Conservation (phyloP, 2,797 vertebrate species). For the Sparidentex hasta region DNA sequence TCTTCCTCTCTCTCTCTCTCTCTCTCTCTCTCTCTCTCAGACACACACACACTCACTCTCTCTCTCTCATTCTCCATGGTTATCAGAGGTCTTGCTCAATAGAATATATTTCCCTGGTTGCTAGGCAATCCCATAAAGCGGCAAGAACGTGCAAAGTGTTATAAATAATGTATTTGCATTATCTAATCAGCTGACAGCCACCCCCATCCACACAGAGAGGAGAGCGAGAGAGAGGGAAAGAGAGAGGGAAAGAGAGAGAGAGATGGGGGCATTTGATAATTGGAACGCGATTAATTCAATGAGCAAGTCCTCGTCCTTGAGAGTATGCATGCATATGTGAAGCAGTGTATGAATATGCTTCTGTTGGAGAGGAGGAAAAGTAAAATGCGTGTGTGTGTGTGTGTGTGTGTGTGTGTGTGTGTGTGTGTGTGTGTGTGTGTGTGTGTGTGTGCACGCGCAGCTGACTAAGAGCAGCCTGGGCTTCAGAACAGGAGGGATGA, state of each 20-base stretch:
- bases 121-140: slow-evolving; percentile 88
- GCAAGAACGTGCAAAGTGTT: slow-evolving; percentile 83
- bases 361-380: slow-evolving; percentile 43
- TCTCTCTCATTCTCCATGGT: slow-evolving; percentile 53
- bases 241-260: slow-evolving; percentile 32
- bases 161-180: slow-evolving; percentile 90
- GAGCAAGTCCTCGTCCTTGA: slow-evolving; percentile 78
- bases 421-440: slow-evolving; percentile 38
- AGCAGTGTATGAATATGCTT: slow-evolving; percentile 63
- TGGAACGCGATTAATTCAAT: slow-evolving; percentile 81
- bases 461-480: slow-evolving; percentile 64
- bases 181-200: slow-evolving; percentile 87
- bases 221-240: slow-evolving; percentile 18
- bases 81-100: slow-evolving; percentile 80
- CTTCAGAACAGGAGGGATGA: slow-evolving; percentile 53
- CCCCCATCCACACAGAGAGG: slow-evolving; percentile 65
- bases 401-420: slow-evolving; percentile 23
- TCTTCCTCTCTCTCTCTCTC: slow-evolving; percentile 18
- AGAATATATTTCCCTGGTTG: slow-evolving; percentile 88
- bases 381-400: slow-evolving; percentile 40
- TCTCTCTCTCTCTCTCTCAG: not conserved
- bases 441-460: slow-evolving; percentile 28
- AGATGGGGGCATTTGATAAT: slow-evolving; percentile 75
- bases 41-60: slow-evolving; percentile 5
- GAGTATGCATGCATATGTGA: slow-evolving; percentile 67